Percentiles rank a stretch among this genome's conserved stretches.
phyloP scores from a whole-genome alignment of 2,888 invertebrate genomes.

The Galeruca laticollis region DNA sequence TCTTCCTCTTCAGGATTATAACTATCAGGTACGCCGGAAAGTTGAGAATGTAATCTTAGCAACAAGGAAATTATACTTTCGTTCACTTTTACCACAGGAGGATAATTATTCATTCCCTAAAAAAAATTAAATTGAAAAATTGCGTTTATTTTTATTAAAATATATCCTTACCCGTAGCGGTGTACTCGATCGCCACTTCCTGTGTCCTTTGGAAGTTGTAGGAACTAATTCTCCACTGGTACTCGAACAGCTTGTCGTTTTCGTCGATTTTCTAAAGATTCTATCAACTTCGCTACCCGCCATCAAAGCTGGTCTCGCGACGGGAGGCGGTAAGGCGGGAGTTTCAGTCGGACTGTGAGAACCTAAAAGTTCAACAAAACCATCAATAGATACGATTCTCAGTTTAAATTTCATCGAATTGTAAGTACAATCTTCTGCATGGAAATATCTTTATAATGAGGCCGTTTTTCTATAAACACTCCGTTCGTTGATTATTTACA shows the following conservation, averaged over 20 bases:
- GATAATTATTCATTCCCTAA: conserved; percentile 56
- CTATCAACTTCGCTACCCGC: conserved; percentile 62
- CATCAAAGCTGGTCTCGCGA: conserved; percentile 59
- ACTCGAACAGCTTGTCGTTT: conserved; percentile 39
- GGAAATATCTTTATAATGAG: neutral
- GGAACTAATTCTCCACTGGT: conserved; percentile 64
- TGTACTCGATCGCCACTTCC: conserved; percentile 47
- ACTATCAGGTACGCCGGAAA: conserved; percentile 86
- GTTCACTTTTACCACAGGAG: conserved; percentile 71
- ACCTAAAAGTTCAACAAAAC: conserved; percentile 26
- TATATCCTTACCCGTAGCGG: conserved; percentile 26
- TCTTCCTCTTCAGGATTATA: conserved; percentile 70
- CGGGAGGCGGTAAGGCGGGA: conserved; percentile 53
- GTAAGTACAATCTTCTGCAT: too few relatives aligned
- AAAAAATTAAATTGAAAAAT: conserved; percentile 43
- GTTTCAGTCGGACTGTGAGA: conserved; percentile 44
- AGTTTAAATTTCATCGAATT: too few relatives aligned
- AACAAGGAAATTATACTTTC: conserved; percentile 92
- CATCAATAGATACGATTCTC: too few relatives aligned
- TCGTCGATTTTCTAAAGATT: conserved; percentile 17
- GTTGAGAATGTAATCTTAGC: conserved; percentile 90
- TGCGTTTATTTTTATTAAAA: neutral
- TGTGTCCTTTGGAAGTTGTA: conserved; percentile 60
- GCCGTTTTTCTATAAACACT: too few relatives aligned
- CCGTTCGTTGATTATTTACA: too few relatives aligned